Percentiles rank a stretch among this genome's conserved stretches.
These are phyloP conservation scores for Myrmophylax atrothorax DNA, from an alignment of 2,113 vertebrate genomes.

Conservation along the genomic window DNA sequence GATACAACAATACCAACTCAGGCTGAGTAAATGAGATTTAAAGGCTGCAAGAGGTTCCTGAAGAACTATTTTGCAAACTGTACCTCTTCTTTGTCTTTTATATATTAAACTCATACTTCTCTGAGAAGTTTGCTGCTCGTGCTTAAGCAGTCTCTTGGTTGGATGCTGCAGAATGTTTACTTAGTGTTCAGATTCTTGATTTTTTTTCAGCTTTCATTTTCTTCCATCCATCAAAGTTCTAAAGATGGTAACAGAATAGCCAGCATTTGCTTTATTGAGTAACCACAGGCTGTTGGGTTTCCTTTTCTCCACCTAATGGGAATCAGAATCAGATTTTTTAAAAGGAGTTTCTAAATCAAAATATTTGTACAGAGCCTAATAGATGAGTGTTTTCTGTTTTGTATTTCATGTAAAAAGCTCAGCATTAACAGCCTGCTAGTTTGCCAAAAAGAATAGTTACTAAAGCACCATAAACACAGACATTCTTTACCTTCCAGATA, in stretches of 20 bases:
- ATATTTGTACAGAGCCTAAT: constrained; percentile 40
- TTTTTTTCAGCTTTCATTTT: constrained; percentile 50
- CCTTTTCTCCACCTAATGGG: constrained; percentile 16
- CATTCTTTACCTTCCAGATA: constrained; percentile 40
- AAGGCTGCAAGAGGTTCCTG: not conserved
- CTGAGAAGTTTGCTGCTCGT: constrained; percentile 23
- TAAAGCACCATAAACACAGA: constrained; percentile 27
- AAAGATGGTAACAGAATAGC: constrained; percentile 39
- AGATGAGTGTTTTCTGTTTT: constrained; percentile 43
- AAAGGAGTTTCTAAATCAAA: constrained; percentile 56
- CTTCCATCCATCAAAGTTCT: constrained; percentile 37
- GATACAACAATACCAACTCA: constrained; percentile 1
- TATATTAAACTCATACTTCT: constrained; percentile 3
- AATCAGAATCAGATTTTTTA: constrained; percentile 49
- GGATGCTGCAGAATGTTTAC: constrained; percentile 46
- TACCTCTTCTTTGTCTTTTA: constrained; percentile 26
- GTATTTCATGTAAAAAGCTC: constrained; percentile 55
- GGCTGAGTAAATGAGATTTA: constrained; percentile 13
- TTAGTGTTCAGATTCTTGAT: constrained; percentile 31
- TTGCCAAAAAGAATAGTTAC: constrained; percentile 45
- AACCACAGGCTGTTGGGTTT: constrained; percentile 59
- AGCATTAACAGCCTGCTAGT: constrained; percentile 1
- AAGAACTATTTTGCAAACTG: constrained; percentile 23
- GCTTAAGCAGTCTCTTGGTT: constrained; percentile 23
- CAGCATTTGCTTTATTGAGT: constrained; percentile 60